These are phyloP conservation scores for Cheilosia variabilis DNA, from an alignment of 2,888 invertebrate genomes.

Conservation along the genomic window DNA sequence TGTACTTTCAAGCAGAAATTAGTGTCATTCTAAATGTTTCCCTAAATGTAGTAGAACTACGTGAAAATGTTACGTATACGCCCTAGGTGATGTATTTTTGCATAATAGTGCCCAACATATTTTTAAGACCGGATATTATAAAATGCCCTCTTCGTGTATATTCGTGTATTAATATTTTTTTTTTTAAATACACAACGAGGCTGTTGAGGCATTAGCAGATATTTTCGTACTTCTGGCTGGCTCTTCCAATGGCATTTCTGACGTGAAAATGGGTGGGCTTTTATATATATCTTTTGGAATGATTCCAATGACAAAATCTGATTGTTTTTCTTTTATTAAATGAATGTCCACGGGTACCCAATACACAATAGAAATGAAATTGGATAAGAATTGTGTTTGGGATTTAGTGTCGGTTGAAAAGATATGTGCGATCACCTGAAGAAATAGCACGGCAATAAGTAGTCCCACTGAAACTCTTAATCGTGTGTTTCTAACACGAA, in stretches of 20 bases:
- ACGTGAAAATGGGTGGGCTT: slow-evolving; percentile 43
- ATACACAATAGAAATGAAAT: slow-evolving; percentile 34
- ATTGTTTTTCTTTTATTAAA: slow-evolving; percentile 64
- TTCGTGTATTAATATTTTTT: slow-evolving; percentile 5
- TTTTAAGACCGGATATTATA: slow-evolving; percentile 39
- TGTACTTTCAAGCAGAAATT: slow-evolving; percentile 58
- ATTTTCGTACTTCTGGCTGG: slow-evolving; percentile 35
- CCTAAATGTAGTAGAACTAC: slow-evolving; percentile 16
- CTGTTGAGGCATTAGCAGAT: slow-evolving; percentile 49
- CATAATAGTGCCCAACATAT: background rate
- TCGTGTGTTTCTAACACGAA: background rate
- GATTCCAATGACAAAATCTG: slow-evolving; percentile 66
- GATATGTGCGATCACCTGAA: background rate
- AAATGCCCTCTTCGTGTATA: slow-evolving; percentile 11
- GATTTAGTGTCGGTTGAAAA: background rate
- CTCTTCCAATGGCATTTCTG: slow-evolving; percentile 60
- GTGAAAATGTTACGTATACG: slow-evolving; percentile 41
- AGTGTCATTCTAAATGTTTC: slow-evolving; percentile 15
- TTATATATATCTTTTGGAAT: slow-evolving; percentile 59
- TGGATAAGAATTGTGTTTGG: slow-evolving; percentile 10
- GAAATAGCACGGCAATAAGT: background rate
- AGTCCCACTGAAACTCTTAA: background rate
- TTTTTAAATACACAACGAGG: slow-evolving; percentile 27
- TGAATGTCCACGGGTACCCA: slow-evolving; percentile 25
- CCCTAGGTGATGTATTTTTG: slow-evolving; percentile 2